Base-by-base conservation (phyloP, 2,888 invertebrate genomes). In the Cheilosia pagana region DNA sequence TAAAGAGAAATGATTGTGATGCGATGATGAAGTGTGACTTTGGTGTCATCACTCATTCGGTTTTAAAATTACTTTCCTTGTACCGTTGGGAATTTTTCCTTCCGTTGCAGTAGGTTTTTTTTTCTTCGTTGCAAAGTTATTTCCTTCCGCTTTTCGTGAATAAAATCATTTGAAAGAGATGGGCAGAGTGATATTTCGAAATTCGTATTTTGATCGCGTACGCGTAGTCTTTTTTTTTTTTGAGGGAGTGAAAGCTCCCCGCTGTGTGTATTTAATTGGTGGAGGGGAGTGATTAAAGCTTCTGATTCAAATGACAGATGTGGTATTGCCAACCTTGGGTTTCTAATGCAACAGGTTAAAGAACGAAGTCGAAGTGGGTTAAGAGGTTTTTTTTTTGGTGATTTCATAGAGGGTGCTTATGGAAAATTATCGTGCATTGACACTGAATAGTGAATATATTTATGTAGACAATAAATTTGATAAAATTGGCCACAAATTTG, bases 71-170 rank as follows among this genome's bases (percentile, higher is more conserved):
- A 53, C 59, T 55, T 75, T 81, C 67, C 60, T 75, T 68, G 14
- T 76, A 81, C 75, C 68, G 81, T 81, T 81, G 71, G 23, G 41
- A 63, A 68, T 62, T 55, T 75, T 81, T 60, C 55, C 53, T 45
- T 67, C 67, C 57, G 45, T 16, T 35, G 7, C 35, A 28, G 39
- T 12, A 28, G 39, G 7, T 45, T 16, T 45, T 48, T 48, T 21
- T 21, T 12, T 48, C 2, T 23, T 48, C 7, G 2, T 21, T 19
- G 10, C 2, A 21, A 10, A 19, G 4, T 10, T 19, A 10, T 48
- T 48, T 50, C 50, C 50, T 50, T 50, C 50, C 50, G 50, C 50
- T 50, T 50, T 50, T 50, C 10, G 21, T 41, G 48, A 65, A 48
- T 7, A 45, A 23, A 21, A 31, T 23, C 23, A 21, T n/a, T 14